Base-by-base conservation (phyloP, 53 echinoderm and acorn worm genomes). In the Astropecten irregularis region DNA sequence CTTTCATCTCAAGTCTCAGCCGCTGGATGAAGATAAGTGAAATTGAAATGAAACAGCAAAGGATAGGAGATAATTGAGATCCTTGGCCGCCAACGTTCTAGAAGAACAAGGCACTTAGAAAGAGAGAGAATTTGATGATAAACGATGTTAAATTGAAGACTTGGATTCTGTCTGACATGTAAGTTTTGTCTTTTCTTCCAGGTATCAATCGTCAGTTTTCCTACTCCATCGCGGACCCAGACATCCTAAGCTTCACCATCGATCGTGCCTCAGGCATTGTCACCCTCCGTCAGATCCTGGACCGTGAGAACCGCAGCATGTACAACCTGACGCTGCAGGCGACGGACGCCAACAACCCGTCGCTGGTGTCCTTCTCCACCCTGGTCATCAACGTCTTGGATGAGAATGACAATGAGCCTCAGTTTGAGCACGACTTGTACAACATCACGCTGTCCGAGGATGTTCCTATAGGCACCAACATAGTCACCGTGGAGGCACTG, bases 321-420 rank as follows among this genome's bases (percentile, higher is more conserved):
- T 97, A 92, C 84, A 97, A 97, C 82, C 85, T 97, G 42, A 90
- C 94, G 3, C 60, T 97, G 13, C 85, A 64, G 27, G 97, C 90
- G 59, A 94, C 83, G 6, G 97, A 97, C 52, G 66, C 68, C 39
- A 73, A 82, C 40, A 82, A 85, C 21, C 39, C 85, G 2, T 52
- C 65, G 56, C 77, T 94, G 20, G 39, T 36, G n/a, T 91, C 97
- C 39, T 3, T 69, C 2, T 86, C 91, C 15, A 63, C 82, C 49
- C 66, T 97, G 51, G 54, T 93, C 51, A 84, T 97, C 70, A 91
- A 89, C 26, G 97, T 97, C 13, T 62, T 94, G 49, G 97, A 97
- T 27, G 97, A 97, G 65, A 94, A 97, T 20, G 97, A 97, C 74
- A 97, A 97, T n/a, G 93, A 94, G 58, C 97, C 97, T 7, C 89